Conservation (phyloP, 2,888 invertebrate genomes). For the Andrena praecox region DNA sequence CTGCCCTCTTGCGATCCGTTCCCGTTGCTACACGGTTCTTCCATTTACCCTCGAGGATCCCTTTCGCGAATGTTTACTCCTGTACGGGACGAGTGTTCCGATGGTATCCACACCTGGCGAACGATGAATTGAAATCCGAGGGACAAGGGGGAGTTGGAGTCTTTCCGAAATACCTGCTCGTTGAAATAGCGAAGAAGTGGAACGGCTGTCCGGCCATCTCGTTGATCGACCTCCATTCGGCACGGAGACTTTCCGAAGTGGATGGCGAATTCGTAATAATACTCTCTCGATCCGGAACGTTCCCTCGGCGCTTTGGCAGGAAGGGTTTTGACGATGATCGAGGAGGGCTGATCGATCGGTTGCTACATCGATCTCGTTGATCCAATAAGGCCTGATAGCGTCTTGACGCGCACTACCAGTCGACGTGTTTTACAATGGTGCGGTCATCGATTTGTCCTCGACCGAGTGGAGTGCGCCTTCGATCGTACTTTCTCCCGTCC, state of each 20-base stretch:
- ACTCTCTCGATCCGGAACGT: neutral
- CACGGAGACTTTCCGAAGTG: neutral
- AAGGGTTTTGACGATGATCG: neutral
- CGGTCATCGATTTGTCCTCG: conserved; percentile 62
- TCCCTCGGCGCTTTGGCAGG: neutral
- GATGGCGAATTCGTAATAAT: conserved; percentile 24
- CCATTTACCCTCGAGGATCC: no score
- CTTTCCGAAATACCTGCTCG: no score
- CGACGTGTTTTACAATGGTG: conserved; percentile 55
- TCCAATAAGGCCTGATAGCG: conserved; percentile 53
- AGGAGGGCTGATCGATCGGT: neutral
- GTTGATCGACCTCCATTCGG: neutral
- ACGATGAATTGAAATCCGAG: no score
- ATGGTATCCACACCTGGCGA: no score
- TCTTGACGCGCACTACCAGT: conserved; percentile 33
- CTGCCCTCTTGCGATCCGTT: neutral
- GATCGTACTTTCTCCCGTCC: conserved; percentile 19
- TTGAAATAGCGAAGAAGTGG: neutral
- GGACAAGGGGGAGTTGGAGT: no score
- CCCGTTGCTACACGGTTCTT: no score
- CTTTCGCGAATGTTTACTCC: no score
- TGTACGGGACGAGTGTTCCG: no score
- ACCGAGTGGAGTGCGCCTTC: conserved; percentile 25
- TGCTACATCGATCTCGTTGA: conserved; percentile 65
- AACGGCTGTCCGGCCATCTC: neutral